Percentiles rank a stretch among this genome's conserved stretches.
These are phyloP conservation scores for Salvelinus sp. DNA, from an alignment of 2,113 vertebrate genomes.

Conservation along the genomic window DNA sequence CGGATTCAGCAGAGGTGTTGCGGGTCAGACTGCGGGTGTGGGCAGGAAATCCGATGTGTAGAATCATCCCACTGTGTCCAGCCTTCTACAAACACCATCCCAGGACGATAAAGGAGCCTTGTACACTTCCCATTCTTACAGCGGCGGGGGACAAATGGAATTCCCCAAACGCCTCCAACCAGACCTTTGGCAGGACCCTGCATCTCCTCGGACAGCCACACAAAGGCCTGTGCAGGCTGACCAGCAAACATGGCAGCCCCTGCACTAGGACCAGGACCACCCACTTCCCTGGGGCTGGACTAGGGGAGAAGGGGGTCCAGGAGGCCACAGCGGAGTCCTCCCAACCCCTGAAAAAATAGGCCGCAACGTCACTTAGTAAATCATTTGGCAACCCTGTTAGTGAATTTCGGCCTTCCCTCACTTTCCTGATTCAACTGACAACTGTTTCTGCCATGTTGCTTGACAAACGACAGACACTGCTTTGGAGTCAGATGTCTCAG, in stretches of 20 bases:
- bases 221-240: slow-evolving; percentile 61
- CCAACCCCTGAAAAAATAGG: neutral
- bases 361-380: slow-evolving; percentile 14
- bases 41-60: slow-evolving; percentile 60
- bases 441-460: neutral
- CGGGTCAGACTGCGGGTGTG: slow-evolving; percentile 47
- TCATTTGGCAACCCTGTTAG: neutral
- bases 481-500: neutral
- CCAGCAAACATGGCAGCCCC: slow-evolving; percentile 42
- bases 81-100: slow-evolving; percentile 32
- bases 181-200: slow-evolving; percentile 47
- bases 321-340: slow-evolving; percentile 43
- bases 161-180: slow-evolving; percentile 55
- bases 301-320: slow-evolving; percentile 33
- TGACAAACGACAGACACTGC: neutral
- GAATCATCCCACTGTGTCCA: slow-evolving; percentile 48
- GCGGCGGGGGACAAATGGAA: slow-evolving; percentile 65
- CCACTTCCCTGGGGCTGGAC: slow-evolving; percentile 43
- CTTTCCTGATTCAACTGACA: neutral
- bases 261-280: slow-evolving; percentile 50
- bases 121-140: slow-evolving; percentile 62
- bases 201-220: slow-evolving; percentile 53
- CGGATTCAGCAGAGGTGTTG: slow-evolving; percentile 35
- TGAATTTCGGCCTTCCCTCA: neutral
- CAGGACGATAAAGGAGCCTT: slow-evolving; percentile 34